Base-by-base conservation (phyloP, 2,113 vertebrate species). In the Bungarus multicinctus region DNA sequence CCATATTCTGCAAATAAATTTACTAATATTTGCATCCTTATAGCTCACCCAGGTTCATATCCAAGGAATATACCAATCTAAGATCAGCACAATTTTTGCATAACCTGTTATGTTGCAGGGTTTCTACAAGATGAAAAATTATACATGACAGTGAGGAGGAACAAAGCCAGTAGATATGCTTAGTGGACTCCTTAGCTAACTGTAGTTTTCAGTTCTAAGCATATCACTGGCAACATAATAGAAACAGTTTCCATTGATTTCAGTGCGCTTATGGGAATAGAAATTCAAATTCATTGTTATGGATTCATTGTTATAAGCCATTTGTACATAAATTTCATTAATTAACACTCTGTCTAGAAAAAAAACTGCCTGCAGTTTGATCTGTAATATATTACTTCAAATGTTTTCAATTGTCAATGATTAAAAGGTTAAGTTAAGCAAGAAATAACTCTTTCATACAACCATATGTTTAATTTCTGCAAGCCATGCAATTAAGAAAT, bases 401-500 rank as follows among this genome's bases (percentile, higher is more conserved):
- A 8, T 43, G 5, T 91, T 96, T 94, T 95, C 93, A 94, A 60
- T 94, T 94, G 96, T 95, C 95, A 95, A 89, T 94, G 94, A 86
- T 43, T 47, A 94, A 97, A 93, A 96, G 95, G 95, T 97, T 97
- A 97, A 97, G 96, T 94, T 58, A 81, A 90, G 91, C 95, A 94
- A 92, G 55, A 23, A 92, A 94, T 90, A 96, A 94, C 94, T 95
- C 95, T 94, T 96, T 97, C 93, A 93, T 34, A 93, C 58, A 53
- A n/a, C 94, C 95, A 94, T 96, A 96, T 88, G 85, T 95, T 94
- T 93, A 94, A 95, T 96, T 95, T 95, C 96, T 94, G 92, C 91
- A 93, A 95, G 94, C 94, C 95, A 94, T 94, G 96, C 97, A 96
- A 96, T 87, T 95, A 97, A 96, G 9, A 93, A 96, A 97, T 96